These are phyloP conservation scores for Microcebus lehilahytsara DNA, from an alignment of 2,113 vertebrate genomes.

Conservation along the genomic window DNA sequence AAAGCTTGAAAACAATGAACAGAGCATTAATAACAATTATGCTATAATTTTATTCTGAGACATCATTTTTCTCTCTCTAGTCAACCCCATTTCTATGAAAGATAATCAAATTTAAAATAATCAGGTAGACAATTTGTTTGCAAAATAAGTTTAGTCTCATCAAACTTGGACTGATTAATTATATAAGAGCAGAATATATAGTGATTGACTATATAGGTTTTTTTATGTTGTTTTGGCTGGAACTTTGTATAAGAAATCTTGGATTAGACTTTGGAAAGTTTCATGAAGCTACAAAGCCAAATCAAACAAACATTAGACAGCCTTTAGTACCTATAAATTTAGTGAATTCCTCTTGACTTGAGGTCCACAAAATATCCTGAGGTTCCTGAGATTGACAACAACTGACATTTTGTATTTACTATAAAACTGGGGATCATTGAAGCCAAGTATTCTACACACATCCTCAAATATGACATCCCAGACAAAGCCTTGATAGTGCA, in stretches of 20 bases:
- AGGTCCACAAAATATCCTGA: background rate
- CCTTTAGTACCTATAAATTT: background rate
- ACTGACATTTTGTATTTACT: background rate
- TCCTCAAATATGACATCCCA: background rate
- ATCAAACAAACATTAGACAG: background rate
- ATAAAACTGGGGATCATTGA: background rate
- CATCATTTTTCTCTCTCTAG: background rate
- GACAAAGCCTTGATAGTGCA: background rate
- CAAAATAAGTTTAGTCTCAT: background rate
- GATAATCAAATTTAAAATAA: background rate
- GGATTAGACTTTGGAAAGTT: background rate
- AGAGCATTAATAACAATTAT: background rate
- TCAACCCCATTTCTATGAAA: background rate
- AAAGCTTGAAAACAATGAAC: background rate
- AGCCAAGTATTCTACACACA: background rate
- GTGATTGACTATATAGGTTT: background rate
- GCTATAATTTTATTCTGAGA: background rate
- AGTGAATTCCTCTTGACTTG: background rate
- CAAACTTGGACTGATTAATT: background rate
- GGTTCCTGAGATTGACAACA: background rate
- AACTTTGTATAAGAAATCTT: background rate
- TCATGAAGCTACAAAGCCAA: background rate
- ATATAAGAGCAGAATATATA: background rate
- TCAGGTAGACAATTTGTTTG: background rate
- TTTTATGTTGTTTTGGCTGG: background rate